Evolutionary conservation across 2,888 invertebrate genomes (phyloP), one percentile per base, ranked within the genome.

Genomic region (Dasysyrphus albostriatus): DNA sequence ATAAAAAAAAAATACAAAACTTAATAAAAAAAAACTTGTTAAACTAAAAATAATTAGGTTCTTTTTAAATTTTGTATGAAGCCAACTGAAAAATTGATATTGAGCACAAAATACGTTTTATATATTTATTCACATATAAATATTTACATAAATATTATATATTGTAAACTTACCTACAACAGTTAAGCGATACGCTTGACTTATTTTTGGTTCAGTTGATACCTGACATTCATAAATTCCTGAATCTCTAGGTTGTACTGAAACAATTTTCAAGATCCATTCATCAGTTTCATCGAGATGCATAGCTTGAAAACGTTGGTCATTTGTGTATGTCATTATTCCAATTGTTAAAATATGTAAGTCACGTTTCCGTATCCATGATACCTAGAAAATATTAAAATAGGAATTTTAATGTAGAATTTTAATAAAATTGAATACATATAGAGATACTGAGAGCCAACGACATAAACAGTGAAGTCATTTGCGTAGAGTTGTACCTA

Each of bases 301-400:
- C 49, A 95, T 93, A 59, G 95, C 95, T 91, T 95, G 95, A 90
- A 95, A 96, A 87, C 96, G 94, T 91, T 95, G 95, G 92, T 96
- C 96, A 90, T 95, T 95, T 42, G 96, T 96, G 91, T 96, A 96
- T 65, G 96, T 95, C 92, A 95, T 93, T 88, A 95, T 95, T 73
- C 95, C 95, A 29, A 95, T 95, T 19, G 96, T 96, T 63, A 96
- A 93, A 89, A 96, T 95, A 93, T 97, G 97, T 51, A 97, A 94
- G 91, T 97, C 97, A 14, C 97, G 94, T 90, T 97, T 96, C 10
- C 97, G 94, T 89, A 97, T 97, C 97, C 97, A 97, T 12, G 97
- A 97, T 14, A 97, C 96, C 96, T 96, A 47, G 70, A 51, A 29
- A 75, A 76, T 32, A 3, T 24, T 76, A 32, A 63, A n/a, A 10